Evolutionary conservation across 2,888 invertebrate species (phyloP), one percentile per base, ranked within the genome.

Genomic region (Trachelus stipa): DNA sequence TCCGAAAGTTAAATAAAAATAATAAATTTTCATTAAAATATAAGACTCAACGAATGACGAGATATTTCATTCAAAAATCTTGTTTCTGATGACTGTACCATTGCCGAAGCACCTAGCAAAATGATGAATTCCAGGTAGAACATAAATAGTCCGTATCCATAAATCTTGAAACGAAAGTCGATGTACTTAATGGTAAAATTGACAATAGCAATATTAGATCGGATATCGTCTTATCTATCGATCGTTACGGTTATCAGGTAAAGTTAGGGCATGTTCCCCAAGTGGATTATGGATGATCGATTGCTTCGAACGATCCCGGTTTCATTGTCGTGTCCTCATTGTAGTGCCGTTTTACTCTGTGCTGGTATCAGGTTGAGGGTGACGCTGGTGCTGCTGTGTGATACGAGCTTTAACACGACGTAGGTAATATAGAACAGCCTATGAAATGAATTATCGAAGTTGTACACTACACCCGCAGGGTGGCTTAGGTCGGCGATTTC

Each of bases 401-500:
- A 56, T 56, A 56, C 56, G 9, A 56, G 56, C 23, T 56, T 56
- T 56, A 56, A 23, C 56, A 56, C 56, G 56, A 23, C 6, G 56
- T 9, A 9, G 23, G 6, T 23, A 23, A 23, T 6, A 6, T 23
- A 9, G 9, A 56, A 56, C 56, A 56, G 56, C 56, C 56, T 56
- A 23, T 23, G 56, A 56, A 56, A 56, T 9, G 56, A 56, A 23
- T 56, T 56, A 56, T 56, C 56, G 56, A 56, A 56, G 76, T 77
- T 40, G 76, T 34, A 74, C 77, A 69, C 78, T 80, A 34, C 69
- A 37, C 34, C 76, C 74, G 15, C 34, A 34, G 30, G 77, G 74
- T 76, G 34, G 37, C 34, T 77, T 31, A 56, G 23, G 12, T 12
- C 73, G 77, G 81, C 77, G 79, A 75, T 75, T 79, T 76, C 79